These are phyloP conservation scores for Hydrolagus colliei DNA, from an alignment of 2,797 vertebrate genomes.

Conservation along the genomic window DNA sequence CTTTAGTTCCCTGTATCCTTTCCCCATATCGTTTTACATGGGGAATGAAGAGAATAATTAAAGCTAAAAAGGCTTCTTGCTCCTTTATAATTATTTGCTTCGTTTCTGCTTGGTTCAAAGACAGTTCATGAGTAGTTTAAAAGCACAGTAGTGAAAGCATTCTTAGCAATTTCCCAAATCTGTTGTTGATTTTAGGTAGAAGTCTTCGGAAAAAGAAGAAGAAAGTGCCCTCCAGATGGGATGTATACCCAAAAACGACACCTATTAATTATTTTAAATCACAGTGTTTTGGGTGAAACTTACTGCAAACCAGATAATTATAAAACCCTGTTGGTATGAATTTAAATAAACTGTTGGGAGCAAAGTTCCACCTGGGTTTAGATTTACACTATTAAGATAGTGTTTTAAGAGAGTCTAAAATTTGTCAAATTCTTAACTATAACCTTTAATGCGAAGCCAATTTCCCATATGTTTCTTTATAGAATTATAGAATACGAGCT, in stretches of 20 bases:
- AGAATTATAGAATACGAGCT: too few species aligned
- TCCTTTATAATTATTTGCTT: conserved; percentile 31
- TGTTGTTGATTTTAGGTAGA: conserved; percentile 28
- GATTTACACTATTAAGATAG: too few species aligned
- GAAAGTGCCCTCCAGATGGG: background rate
- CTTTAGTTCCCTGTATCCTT: conserved; percentile 18
- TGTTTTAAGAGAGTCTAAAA: too few species aligned
- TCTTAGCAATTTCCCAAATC: conserved; percentile 30
- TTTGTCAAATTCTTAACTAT: too few species aligned
- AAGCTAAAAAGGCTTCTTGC: conserved; percentile 29
- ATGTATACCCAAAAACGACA: conserved; percentile 2
- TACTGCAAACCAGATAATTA: background rate
- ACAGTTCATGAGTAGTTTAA: conserved; percentile 29
- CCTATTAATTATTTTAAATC: background rate
- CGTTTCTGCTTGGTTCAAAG: conserved; percentile 29
- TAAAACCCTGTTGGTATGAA: background rate
- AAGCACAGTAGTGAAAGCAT: conserved; percentile 16
- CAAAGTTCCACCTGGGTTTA: too few species aligned
- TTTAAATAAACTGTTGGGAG: background rate
- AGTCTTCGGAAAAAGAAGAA: conserved; percentile 1
- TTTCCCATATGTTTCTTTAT: too few species aligned
- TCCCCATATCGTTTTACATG: conserved; percentile 28
- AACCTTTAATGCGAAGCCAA: too few species aligned
- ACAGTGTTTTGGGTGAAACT: background rate
- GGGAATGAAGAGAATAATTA: conserved; percentile 27